These are phyloP conservation scores for Bilobella aurantiaca DNA, from an alignment of 1,140 invertebrate species.

Conservation along the genomic window DNA sequence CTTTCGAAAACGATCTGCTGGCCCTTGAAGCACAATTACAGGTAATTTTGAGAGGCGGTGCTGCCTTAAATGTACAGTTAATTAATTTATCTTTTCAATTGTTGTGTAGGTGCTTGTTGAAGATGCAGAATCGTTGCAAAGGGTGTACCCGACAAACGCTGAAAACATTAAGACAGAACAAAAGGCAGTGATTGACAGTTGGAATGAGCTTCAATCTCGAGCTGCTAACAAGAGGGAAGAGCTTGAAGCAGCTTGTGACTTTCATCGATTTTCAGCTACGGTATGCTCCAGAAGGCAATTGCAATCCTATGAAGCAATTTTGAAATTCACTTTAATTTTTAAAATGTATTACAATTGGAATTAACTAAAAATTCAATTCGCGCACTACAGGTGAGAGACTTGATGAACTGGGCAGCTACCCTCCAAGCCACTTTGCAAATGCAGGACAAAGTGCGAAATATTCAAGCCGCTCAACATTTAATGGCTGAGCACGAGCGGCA, in stretches of 20 bases:
- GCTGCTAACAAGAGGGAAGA: slow-evolving; percentile 65
- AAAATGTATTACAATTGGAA: too few relatives aligned
- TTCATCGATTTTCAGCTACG: slow-evolving; percentile 74
- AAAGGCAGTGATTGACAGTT: slow-evolving; percentile 70
- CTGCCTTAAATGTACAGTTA: background rate
- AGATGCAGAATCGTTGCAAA: slow-evolving; percentile 75
- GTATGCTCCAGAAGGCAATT: slow-evolving; percentile 38
- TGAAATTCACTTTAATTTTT: too few relatives aligned
- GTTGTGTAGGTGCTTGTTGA: slow-evolving; percentile 71
- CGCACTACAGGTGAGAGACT: slow-evolving; percentile 80
- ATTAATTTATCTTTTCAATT: slow-evolving; percentile 3
- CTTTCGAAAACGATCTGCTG: slow-evolving; percentile 88
- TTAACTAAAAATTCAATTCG: too few relatives aligned
- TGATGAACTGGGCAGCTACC: slow-evolving; percentile 76
- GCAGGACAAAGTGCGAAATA: slow-evolving; percentile 73
- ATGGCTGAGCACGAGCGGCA: slow-evolving; percentile 82
- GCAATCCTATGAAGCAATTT: background rate
- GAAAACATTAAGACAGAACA: slow-evolving; percentile 75
- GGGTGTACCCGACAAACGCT: slow-evolving; percentile 83
- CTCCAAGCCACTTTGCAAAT: slow-evolving; percentile 67
- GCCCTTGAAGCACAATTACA: slow-evolving; percentile 86
- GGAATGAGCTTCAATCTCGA: slow-evolving; percentile 73
- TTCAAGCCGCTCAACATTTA: slow-evolving; percentile 72
- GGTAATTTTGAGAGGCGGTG: slow-evolving; percentile 35
- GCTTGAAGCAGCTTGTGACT: slow-evolving; percentile 73